These are phyloP conservation scores for Lysandra bellargus DNA, from an alignment of 2,888 invertebrate genomes.

Conservation along the genomic window DNA sequence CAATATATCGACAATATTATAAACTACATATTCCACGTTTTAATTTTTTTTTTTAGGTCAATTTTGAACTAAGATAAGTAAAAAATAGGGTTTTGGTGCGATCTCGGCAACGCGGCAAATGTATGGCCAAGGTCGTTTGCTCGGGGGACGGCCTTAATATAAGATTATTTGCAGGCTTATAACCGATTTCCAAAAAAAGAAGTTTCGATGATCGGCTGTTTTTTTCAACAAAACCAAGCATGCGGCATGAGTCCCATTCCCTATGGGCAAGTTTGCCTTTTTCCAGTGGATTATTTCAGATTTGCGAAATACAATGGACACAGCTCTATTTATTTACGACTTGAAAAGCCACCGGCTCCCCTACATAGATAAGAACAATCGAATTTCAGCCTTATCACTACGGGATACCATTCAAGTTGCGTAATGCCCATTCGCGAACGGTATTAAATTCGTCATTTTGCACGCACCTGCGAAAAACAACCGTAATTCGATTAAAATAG, in stretches of 20 bases:
- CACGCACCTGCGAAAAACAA: constrained; percentile 24
- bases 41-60: too few species aligned
- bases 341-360: constrained; percentile 58
- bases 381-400: constrained; percentile 45
- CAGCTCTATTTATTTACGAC: constrained; percentile 51
- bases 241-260: not conserved
- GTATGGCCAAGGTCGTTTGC: too few species aligned
- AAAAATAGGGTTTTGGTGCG: too few species aligned
- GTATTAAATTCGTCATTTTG: constrained; percentile 49
- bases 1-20: too few species aligned
- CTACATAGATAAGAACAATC: constrained; percentile 51
- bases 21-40: too few species aligned
- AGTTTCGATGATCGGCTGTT: too few species aligned
- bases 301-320: constrained; percentile 53
- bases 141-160: too few species aligned
- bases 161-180: too few species aligned
- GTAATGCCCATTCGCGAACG: constrained; percentile 39
- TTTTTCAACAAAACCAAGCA: not conserved
- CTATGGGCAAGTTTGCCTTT: not conserved
- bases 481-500: not conserved
- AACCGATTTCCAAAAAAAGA: too few species aligned
- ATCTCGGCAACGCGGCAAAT: too few species aligned
- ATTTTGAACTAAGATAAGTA: too few species aligned
- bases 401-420: constrained; percentile 41
- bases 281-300: constrained; percentile 9